These are phyloP conservation scores for Pristionchus arcanus DNA, from an alignment of 2,888 invertebrate species.

Conservation along the genomic window DNA sequence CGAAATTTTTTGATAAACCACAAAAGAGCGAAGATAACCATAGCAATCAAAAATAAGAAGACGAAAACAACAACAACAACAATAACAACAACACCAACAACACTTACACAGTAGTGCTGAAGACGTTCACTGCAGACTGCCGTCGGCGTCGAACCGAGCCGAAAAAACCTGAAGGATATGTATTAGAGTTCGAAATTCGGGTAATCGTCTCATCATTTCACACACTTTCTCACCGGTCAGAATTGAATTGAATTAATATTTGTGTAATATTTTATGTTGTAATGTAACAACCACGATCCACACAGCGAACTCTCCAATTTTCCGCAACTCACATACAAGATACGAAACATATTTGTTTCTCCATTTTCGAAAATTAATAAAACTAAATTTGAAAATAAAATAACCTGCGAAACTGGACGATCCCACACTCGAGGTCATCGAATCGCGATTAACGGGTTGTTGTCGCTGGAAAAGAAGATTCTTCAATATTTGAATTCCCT, in stretches of 20 bases:
- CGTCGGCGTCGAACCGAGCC: background rate
- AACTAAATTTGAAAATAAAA: background rate
- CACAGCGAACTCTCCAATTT: background rate
- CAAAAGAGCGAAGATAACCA: no score
- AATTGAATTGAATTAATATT: no score
- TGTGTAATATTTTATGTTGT: background rate
- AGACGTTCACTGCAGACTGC: constrained; percentile 10
- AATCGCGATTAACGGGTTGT: background rate
- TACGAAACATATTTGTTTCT: background rate
- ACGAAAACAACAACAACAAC: no score
- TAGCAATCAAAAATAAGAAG: no score
- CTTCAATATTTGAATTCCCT: no score
- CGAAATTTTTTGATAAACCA: no score
- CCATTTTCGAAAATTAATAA: background rate
- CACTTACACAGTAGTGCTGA: constrained; percentile 44
- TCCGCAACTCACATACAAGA: background rate
- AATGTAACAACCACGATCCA: background rate
- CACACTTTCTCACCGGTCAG: no score
- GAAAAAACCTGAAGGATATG: background rate
- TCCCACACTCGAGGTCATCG: background rate
- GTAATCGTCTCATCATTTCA: no score
- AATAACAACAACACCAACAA: no score
- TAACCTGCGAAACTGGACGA: constrained; percentile 5
- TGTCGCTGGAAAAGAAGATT: background rate
- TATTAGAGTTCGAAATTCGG: background rate